Base-by-base conservation (phyloP, 2,888 invertebrate species). In the Eurytoma californica region DNA sequence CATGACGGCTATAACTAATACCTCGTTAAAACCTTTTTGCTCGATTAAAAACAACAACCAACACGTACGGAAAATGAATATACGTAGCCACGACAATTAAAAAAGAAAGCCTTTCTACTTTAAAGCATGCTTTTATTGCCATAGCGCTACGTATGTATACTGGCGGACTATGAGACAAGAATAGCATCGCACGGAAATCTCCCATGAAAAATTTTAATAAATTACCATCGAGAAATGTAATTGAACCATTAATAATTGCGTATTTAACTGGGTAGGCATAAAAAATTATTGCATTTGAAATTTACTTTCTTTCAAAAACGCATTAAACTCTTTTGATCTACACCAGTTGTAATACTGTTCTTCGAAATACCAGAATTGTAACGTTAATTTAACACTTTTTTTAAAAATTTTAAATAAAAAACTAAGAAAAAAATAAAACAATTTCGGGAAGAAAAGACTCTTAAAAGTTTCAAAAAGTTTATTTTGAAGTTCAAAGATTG, bases 71-170 rank as follows among this genome's bases (percentile, higher is more conserved):
- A 49, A 53, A 72, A 77, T 57, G 51, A 80, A 20, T 58, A 73
- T 65, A 77, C 68, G 66, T 68, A 75, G 49, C 61, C 61, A 80
- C 80, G 68, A 76, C 51, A 61, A 68, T 53, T 77, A 69, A 80
- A 77, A 69, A 66, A 53, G 55, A 73, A 80, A 73, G 55, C 55
- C 47, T 77, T 39, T 78, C 77, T 80, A 78, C 78, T 58, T 24
- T 75, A 30, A 74, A 72, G 75, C 80, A 80, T 80, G 77, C 77
- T 72, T 57, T 75, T 80, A 78, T 80, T 80, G 75, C 65, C 78
- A 74, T 65, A 73, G 61, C 66, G 58, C 67, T 30, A 72, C n/a
- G 72, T 69, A 66, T 68, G 68, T 68, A 57, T 60, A 51, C 16
- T 75, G 66, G 67, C 57, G 63, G 39, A 47, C 61, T 66, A 65